Percentiles rank a stretch among this genome's conserved stretches.
Evolutionary conservation across 2,888 invertebrate species (phyloP).

Genomic region (Monochamus alternatus): DNA sequence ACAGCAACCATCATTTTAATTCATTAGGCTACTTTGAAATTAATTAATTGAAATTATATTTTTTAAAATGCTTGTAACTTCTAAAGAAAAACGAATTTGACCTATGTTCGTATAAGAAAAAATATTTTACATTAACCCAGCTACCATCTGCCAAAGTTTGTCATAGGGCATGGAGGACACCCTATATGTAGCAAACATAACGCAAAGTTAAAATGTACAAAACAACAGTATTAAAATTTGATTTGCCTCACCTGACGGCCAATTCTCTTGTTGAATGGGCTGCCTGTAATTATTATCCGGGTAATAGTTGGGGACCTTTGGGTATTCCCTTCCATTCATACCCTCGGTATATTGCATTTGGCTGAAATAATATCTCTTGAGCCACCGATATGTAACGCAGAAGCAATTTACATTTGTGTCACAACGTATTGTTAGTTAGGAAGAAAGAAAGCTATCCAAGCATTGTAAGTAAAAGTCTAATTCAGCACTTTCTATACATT

Average conservation of each 20-base stretch:
- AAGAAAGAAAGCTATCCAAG: conserved; percentile 60
- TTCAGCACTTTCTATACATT: conserved; percentile 36
- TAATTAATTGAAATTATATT: no score
- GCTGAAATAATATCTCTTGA: conserved; percentile 53
- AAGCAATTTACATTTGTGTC: conserved; percentile 21
- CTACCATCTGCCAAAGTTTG: no score
- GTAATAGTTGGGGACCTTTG: conserved; percentile 59
- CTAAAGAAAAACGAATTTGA: no score
- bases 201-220: no score
- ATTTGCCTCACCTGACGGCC: conserved; percentile 51
- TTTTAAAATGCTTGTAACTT: no score
- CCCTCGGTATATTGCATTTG: conserved; percentile 61
- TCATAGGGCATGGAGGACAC: no score
- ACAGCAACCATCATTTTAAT: no score
- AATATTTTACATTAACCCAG: no score
- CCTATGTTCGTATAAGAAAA: no score
- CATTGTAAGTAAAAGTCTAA: conserved; percentile 39
- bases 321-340: conserved; percentile 49
- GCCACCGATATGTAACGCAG: not conserved
- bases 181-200: no score
- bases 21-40: no score
- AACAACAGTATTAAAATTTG: no score
- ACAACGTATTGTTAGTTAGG: conserved; percentile 44
- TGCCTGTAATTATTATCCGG: conserved; percentile 64
- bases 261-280: conserved; percentile 58